These are phyloP conservation scores for Perizoma flavofasciatum DNA, from an alignment of 2,888 invertebrate genomes.

Conservation along the genomic window DNA sequence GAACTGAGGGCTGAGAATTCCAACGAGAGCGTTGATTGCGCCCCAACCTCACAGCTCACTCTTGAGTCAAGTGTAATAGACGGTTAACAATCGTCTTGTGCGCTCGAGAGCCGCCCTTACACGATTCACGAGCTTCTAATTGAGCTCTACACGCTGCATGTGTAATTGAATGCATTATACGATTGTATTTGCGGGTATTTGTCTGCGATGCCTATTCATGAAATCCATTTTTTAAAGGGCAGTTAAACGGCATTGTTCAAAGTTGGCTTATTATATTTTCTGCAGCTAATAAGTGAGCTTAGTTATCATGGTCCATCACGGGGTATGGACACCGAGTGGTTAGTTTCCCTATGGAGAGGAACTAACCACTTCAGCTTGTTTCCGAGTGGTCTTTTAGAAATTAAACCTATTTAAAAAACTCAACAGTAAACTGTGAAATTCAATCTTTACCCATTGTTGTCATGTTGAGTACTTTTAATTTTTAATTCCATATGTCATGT, in stretches of 20 bases:
- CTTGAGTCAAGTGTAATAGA: slow-evolving; percentile 60
- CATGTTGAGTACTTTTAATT: too few species aligned
- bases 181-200: slow-evolving; percentile 3
- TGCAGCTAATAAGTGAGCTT: too few species aligned
- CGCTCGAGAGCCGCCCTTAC: slow-evolving; percentile 48
- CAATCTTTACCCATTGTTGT: too few species aligned
- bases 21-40: slow-evolving; percentile 47
- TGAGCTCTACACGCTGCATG: slow-evolving; percentile 50
- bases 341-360: too few species aligned
- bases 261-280: too few species aligned
- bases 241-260: too few species aligned
- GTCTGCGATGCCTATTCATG: neutral
- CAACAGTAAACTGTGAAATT: too few species aligned
- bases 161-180: slow-evolving; percentile 17
- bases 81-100: slow-evolving; percentile 67
- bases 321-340: too few species aligned
- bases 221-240: neutral
- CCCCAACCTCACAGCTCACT: slow-evolving; percentile 40
- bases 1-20: slow-evolving; percentile 1
- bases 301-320: too few species aligned
- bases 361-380: too few species aligned
- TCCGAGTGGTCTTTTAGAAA: too few species aligned
- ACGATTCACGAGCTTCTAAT: slow-evolving; percentile 49
- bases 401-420: too few species aligned
- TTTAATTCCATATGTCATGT: neutral